Conservation (phyloP, 1,140 invertebrate species). For the Pachyrhynchus sulphureomaculatus region DNA sequence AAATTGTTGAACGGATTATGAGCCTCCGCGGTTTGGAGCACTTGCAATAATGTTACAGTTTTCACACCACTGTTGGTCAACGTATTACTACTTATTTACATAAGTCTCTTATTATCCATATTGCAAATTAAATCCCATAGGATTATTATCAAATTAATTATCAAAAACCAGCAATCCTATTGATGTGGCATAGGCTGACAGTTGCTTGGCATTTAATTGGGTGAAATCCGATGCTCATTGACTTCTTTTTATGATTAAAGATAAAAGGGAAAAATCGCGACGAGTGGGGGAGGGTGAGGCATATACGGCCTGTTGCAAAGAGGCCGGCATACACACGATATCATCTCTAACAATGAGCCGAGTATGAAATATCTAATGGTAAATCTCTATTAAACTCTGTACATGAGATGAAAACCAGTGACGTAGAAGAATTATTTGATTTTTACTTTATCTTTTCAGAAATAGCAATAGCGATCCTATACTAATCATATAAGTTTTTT, state of each 20-base stretch:
- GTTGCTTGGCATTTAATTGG: slow-evolving; percentile 18
- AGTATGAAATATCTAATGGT: slow-evolving; percentile 39
- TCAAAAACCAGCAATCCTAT: slow-evolving; percentile 2
- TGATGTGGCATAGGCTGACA: slow-evolving; percentile 15
- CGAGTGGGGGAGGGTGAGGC: neutral
- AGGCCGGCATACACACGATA: slow-evolving; percentile 22
- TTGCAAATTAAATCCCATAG: too few species aligned
- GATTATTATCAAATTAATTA: slow-evolving; percentile 10
- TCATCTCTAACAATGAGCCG: slow-evolving; percentile 35
- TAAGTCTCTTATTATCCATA: too few species aligned
- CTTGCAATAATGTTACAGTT: too few species aligned
- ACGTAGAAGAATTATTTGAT: too few species aligned
- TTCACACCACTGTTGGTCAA: too few species aligned
- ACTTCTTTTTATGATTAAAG: slow-evolving; percentile 16
- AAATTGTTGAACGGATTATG: too few species aligned
- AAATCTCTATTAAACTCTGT: slow-evolving; percentile 38
- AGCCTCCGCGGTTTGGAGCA: too few species aligned
- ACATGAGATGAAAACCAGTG: slow-evolving; percentile 21
- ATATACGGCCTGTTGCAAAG: slow-evolving; percentile 13
- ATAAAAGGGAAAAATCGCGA: slow-evolving; percentile 8
- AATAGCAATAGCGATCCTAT: too few species aligned
- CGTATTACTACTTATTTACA: too few species aligned
- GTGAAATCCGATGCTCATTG: slow-evolving; percentile 14
- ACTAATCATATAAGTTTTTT: too few species aligned
- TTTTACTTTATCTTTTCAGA: too few species aligned